Evolutionary conservation across 2,888 invertebrate species (phyloP), one percentile per base, ranked within the genome.

Genomic region (Serrognathus titanus): DNA sequence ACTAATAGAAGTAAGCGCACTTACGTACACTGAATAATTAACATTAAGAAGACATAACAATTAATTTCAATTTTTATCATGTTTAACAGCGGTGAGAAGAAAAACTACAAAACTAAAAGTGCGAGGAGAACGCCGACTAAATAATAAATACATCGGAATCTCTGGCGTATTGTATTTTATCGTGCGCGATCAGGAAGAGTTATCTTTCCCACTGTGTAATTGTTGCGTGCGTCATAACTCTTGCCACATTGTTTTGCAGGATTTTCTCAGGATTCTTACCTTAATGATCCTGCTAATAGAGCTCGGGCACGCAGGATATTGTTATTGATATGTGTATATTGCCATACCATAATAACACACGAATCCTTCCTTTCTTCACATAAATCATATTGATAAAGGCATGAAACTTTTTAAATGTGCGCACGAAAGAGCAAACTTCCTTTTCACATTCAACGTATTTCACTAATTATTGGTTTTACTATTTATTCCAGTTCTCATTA

Each of bases 241-340:
- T 57, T 51, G 36, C 47, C 48, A 50, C 54, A 65, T 66, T 66
- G 66, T 66, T 66, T 63, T 60, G 60, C 60, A 54, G 62, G 61
- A 67, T 63, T 65, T 64, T 65, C 66, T 65, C 60, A 61, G 62
- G 66, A 65, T 64, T 65, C 62, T 63, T 61, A 63, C 60, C 63
- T 62, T 71, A 67, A 68, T 67, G 70, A 67, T 66, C 54, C 57
- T 43, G 53, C 59, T 71, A 71, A 71, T 71, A 63, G 66, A 49
- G 51, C 13, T 13, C 61, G 49, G 65, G 58, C 70, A 71, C 69
- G 71, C 67, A 67, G 62, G 53, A 63, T 64, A 68, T 63, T 61
- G 63, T 65, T 67, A 67, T 66, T 66, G 64, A 67, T 67, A 64
- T 38, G 38, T 45, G 24, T 10, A 16, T 9, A 31, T 31, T 31